Conservation (phyloP, 1,140 invertebrate species). For the Probaryconus sp. region DNA sequence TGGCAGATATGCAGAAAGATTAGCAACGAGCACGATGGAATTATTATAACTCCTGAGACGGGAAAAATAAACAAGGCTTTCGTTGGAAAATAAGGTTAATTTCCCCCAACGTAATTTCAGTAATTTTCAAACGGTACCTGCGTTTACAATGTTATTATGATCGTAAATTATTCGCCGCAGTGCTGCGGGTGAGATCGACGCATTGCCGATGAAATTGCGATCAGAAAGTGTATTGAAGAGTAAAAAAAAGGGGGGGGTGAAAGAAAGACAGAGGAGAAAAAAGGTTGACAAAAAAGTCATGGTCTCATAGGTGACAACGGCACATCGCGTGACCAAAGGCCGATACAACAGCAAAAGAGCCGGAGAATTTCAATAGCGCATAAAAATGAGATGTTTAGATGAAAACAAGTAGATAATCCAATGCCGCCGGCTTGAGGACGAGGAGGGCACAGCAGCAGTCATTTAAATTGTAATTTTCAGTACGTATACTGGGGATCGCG, state of each 20-base stretch:
- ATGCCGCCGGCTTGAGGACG: conserved; percentile 56
- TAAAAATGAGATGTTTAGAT: conserved; percentile 78
- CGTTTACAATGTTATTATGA: too few species aligned
- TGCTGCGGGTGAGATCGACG: conserved; percentile 47
- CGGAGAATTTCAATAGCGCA: conserved; percentile 75
- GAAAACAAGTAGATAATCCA: conserved; percentile 75
- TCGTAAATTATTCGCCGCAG: conserved; percentile 12
- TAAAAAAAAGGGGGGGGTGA: conserved; percentile 19
- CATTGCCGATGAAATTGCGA: conserved; percentile 52
- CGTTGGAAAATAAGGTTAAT: too few species aligned
- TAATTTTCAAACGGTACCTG: too few species aligned
- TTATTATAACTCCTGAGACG: background rate
- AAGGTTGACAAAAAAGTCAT: conserved; percentile 43
- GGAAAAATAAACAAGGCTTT: too few species aligned
- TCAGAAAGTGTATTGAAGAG: conserved; percentile 35
- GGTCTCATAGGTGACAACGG: conserved; percentile 57
- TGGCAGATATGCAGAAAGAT: conserved; percentile 16
- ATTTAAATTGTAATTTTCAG: conserved; percentile 79
- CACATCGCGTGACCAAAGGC: conserved; percentile 63
- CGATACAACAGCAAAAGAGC: conserved; percentile 59
- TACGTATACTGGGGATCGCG: conserved; percentile 71
- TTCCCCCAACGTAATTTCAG: too few species aligned
- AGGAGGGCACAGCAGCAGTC: conserved; percentile 65
- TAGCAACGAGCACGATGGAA: background rate
- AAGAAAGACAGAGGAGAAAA: conserved; percentile 17